Evolutionary conservation across 2,113 vertebrate genomes (phyloP).

Genomic region (Dascyllus trimaculatus): DNA sequence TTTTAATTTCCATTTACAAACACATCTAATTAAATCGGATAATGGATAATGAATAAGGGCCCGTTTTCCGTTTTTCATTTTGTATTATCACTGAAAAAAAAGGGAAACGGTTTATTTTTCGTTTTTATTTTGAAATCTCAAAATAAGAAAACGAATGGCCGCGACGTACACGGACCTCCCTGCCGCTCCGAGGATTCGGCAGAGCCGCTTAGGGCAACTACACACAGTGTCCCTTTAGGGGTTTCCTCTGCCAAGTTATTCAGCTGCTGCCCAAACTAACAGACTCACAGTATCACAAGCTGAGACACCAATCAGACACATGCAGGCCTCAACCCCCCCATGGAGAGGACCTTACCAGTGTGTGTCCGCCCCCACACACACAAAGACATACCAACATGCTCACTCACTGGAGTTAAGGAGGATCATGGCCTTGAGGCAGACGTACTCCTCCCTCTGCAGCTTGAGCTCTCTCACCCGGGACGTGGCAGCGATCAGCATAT

Average conservation of each 20-base stretch:
- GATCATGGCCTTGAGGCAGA: conserved; percentile 99
- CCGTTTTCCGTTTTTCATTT: too few species aligned
- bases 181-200: neutral
- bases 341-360: neutral
- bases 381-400: conserved; percentile 22
- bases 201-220: conserved; percentile 13
- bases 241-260: conserved; percentile 37
- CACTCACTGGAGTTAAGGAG: conserved; percentile 99
- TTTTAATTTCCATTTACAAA: too few species aligned
- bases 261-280: conserved; percentile 20
- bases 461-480: conserved; percentile 95
- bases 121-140: too few species aligned
- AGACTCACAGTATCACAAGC: conserved; percentile 18
- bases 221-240: conserved; percentile 12
- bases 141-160: too few species aligned
- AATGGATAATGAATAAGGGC: too few species aligned
- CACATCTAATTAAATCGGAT: too few species aligned
- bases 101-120: too few species aligned
- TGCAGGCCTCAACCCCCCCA: neutral
- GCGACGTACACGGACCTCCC: too few species aligned
- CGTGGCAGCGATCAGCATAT: conserved; percentile 96
- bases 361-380: conserved; percentile 17
- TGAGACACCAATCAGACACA: conserved; percentile 14
- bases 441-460: conserved; percentile 95
- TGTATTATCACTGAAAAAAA: too few species aligned